Conservation (phyloP, 2,888 invertebrate genomes). For the Lasioglossum oenotherae region DNA sequence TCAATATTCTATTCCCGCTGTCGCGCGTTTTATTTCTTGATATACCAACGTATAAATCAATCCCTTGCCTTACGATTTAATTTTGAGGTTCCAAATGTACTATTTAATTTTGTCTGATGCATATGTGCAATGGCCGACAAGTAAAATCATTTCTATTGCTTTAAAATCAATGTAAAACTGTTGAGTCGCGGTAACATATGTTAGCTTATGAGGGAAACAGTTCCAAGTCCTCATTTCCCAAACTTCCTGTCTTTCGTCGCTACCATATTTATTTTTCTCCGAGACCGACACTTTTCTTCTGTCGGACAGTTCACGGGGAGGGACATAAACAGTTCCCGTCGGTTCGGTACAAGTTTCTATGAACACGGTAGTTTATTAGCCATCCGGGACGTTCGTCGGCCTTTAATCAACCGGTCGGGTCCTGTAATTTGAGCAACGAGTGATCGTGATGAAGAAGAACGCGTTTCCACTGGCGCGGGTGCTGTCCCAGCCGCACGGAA, state of each 20-base stretch:
- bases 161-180: too few relatives aligned
- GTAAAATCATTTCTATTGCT: too few relatives aligned
- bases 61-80: background rate
- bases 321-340: background rate
- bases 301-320: background rate
- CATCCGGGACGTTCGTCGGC: background rate
- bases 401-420: background rate
- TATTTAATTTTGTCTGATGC: too few relatives aligned
- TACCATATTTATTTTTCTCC: background rate
- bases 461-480: background rate
- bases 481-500: background rate
- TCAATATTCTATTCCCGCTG: too few relatives aligned
- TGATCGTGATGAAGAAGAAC: background rate
- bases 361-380: background rate
- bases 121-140: too few relatives aligned
- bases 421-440: background rate
- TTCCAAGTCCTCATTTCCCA: background rate
- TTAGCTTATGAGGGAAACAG: too few relatives aligned
- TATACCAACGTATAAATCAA: background rate
- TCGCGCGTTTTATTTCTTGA: background rate
- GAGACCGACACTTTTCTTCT: background rate
- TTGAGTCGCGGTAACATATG: too few relatives aligned
- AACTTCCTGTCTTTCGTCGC: background rate
- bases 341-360: background rate
- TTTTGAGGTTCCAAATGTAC: too few relatives aligned